Evolutionary conservation across 2,797 vertebrate species (phyloP), one percentile per base, ranked within the genome.

Genomic region (Siniperca scherzeri): DNA sequence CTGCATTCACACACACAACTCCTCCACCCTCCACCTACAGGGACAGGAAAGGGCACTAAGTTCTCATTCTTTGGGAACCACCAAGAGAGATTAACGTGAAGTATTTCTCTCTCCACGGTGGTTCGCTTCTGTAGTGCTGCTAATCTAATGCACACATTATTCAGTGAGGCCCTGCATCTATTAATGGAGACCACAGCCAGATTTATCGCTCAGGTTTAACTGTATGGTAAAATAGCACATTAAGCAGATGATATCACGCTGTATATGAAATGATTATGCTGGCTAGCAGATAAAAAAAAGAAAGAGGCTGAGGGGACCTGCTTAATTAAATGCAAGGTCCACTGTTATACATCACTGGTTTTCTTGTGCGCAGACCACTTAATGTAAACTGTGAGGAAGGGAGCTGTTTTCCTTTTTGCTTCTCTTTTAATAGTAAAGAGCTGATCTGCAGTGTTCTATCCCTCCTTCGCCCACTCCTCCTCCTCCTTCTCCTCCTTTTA

Each of bases 181-280:
- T 95, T 96, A 95, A 94, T 88, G 92, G 89, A 91, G 92, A 91
- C 92, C 89, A 59, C 75, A 14, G 77, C 52, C 89, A 95, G 94
- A 96, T 96, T 96, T 96, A 96, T 96, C 81, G 74, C 93, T 87
- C 86, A 82, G 92, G 88, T 96, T 96, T 96, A 96, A 95, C 95
- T 94, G 92, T 95, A 96, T 95, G 92, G 94, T 95, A 96, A 96
- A 96, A 96, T 94, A 95, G 93, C 92, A 42, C 95, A 96, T 96
- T 96, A 96, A 93, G 95, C 94, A 95, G 95, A 96, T 96, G 94
- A 96, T 96, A 96, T 96, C 91, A 87, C 64, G 42, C 74, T 69
- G 70, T 92, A 93, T 95, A 93, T 93, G 89, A 94, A 96, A 96
- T 95, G 89, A 96, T 95, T 95, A 95, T 92, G 92, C 93, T 80